phyloP scores from a whole-genome alignment of 2,888 invertebrate genomes.

The Callosobruchus maculatus region DNA sequence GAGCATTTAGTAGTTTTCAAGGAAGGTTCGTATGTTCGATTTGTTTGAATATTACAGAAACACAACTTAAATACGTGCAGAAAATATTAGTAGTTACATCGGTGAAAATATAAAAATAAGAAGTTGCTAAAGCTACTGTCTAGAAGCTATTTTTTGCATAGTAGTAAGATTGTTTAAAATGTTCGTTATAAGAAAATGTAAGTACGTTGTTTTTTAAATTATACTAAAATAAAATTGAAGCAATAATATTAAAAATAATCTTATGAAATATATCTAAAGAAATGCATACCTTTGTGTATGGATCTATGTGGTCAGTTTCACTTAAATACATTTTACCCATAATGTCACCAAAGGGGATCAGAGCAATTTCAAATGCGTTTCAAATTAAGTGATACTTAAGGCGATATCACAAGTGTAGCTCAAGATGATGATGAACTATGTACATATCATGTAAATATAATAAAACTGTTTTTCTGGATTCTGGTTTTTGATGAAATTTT shows the following conservation, averaged over 20 bases:
- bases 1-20: not conserved
- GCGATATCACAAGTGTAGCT: too few species aligned
- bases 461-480: too few species aligned
- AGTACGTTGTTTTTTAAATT: not conserved
- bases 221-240: not conserved
- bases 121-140: not conserved
- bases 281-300: too few species aligned
- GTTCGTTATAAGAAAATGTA: not conserved
- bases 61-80: not conserved
- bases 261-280: too few species aligned
- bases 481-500: too few species aligned
- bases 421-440: too few species aligned
- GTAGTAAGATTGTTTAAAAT: not conserved
- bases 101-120: slow-evolving; percentile 3
- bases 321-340: too few species aligned
- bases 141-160: not conserved
- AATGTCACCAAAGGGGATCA: too few species aligned
- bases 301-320: too few species aligned
- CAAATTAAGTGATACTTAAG: too few species aligned
- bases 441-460: too few species aligned
- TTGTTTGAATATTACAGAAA: not conserved
- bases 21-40: not conserved
- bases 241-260: not conserved
- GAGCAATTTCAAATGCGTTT: too few species aligned
- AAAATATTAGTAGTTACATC: slow-evolving; percentile 4